These are phyloP conservation scores for Hypercompe scribonia DNA, from an alignment of 2,888 invertebrate species.

Conservation along the genomic window DNA sequence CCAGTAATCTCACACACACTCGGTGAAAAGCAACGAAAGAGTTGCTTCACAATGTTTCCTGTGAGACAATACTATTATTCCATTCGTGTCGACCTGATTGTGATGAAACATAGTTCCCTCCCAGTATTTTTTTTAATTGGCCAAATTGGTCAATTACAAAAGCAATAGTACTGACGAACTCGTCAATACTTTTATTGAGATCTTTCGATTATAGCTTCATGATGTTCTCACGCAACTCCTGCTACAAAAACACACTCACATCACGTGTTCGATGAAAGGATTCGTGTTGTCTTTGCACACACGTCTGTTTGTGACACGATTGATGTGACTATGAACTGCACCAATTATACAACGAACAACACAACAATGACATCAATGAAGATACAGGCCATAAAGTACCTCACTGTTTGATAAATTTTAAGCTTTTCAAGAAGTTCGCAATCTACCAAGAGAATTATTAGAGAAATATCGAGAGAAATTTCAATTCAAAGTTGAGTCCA, in stretches of 20 bases:
- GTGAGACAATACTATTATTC: no score
- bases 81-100: no score
- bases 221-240: slow-evolving; percentile 40
- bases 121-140: no score
- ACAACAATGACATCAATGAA: no score
- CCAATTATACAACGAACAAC: no score
- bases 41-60: no score
- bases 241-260: slow-evolving; percentile 46
- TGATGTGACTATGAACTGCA: background rate
- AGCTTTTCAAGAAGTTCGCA: background rate
- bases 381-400: background rate
- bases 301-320: slow-evolving; percentile 16
- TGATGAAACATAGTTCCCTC: no score
- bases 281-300: slow-evolving; percentile 43
- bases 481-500: no score
- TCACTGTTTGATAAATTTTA: background rate
- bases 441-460: background rate
- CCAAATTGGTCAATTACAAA: background rate
- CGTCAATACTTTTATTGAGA: background rate
- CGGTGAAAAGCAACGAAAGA: no score
- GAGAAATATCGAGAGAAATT: no score
- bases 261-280: slow-evolving; percentile 31
- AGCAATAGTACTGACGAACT: background rate
- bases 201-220: background rate
- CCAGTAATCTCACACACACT: background rate